These are phyloP conservation scores for Sebastes oblongus DNA, from an alignment of 2,797 vertebrate genomes.

Conservation along the genomic window DNA sequence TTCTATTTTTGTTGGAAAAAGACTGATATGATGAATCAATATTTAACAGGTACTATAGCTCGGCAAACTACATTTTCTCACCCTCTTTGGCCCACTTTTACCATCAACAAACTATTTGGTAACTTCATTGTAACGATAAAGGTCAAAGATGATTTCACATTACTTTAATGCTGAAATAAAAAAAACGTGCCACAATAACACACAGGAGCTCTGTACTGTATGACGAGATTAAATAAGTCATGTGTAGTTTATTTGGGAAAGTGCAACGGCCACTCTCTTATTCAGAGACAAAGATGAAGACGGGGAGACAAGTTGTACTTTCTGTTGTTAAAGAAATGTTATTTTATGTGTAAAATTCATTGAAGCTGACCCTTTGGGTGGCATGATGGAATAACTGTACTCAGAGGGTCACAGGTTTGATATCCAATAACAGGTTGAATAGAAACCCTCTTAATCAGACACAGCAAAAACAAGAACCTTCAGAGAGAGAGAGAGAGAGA, in stretches of 20 bases:
- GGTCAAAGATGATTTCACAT: too few species aligned
- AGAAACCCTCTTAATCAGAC: not conserved
- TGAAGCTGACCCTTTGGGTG: not conserved
- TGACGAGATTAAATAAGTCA: not conserved
- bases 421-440: not conserved
- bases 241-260: not conserved
- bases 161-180: not conserved
- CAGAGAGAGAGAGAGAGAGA: not conserved
- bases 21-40: not conserved
- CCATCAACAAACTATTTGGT: not conserved
- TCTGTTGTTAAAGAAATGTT: not conserved
- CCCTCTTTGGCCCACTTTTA: not conserved
- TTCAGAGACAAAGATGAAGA: not conserved
- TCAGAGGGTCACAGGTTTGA: not conserved
- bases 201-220: not conserved
- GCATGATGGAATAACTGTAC: not conserved
- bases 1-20: not conserved
- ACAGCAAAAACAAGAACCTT: not conserved
- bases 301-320: not conserved
- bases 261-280: not conserved
- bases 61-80: not conserved
- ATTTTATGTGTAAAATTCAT: not conserved
- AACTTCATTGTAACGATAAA: not conserved
- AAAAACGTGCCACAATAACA: not conserved
- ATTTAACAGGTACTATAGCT: not conserved